phyloP scores from a whole-genome alignment of 2,113 vertebrate genomes.

The Oenanthe melanoleuca region DNA sequence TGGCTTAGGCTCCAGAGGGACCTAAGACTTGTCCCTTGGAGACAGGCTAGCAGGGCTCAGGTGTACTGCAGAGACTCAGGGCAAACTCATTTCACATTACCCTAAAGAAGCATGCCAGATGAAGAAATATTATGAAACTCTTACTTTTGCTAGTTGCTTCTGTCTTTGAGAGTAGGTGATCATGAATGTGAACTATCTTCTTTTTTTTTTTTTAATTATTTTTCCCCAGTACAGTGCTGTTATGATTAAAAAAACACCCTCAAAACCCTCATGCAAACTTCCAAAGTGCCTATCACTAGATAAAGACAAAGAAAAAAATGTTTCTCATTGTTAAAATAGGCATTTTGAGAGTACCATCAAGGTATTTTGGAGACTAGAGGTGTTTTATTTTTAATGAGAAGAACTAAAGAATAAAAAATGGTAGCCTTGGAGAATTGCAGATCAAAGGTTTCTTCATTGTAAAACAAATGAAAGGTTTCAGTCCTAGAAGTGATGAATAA shows the following conservation, averaged over 20 bases:
- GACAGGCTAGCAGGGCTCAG: background rate
- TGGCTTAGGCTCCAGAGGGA: background rate
- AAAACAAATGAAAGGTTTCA: conserved; percentile 76
- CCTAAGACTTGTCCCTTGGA: background rate
- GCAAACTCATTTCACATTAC: background rate
- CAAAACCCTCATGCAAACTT: background rate
- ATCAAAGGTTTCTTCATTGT: conserved; percentile 78
- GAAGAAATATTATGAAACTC: background rate
- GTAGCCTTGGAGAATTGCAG: conserved; percentile 71
- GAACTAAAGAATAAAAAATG: conserved; percentile 75
- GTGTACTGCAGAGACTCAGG: background rate
- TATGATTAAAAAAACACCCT: background rate
- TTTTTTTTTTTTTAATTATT: background rate
- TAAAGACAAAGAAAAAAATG: conserved; percentile 62
- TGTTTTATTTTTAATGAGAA: conserved; percentile 81
- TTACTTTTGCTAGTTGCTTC: conserved; percentile 29
- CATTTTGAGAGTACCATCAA: conserved; percentile 69
- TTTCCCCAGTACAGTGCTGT: background rate
- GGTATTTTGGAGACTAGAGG: conserved; percentile 70
- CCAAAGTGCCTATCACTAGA: background rate
- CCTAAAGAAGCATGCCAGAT: background rate
- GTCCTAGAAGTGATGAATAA: conserved; percentile 71
- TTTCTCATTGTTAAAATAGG: conserved; percentile 54
- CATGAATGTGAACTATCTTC: background rate
- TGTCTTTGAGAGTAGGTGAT: conserved; percentile 18